Conservation (phyloP, 2,113 vertebrate species). For the Sorex fumeus region DNA sequence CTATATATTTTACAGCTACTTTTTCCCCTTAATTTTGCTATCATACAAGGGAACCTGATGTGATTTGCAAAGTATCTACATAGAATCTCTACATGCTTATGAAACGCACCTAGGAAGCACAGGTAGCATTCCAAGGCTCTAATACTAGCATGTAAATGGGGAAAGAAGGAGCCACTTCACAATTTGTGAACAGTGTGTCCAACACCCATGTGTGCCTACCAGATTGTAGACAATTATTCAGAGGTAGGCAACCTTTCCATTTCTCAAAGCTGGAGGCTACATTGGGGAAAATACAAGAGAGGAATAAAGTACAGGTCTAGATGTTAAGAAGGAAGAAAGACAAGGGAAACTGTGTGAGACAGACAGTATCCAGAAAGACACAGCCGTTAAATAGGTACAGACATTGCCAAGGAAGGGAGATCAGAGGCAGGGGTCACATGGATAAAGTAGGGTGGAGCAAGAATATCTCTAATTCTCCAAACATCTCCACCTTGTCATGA, state of each 20-base stretch:
- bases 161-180: neutral
- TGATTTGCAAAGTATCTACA: neutral
- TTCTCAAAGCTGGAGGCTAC: neutral
- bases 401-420: neutral
- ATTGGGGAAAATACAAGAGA: neutral
- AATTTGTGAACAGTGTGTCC: neutral
- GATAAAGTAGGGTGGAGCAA: accelerated
- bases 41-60: neutral
- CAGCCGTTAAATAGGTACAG: neutral
- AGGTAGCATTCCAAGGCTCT: neutral
- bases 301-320: neutral
- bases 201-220: neutral
- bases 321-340: constrained; percentile 21
- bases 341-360: neutral
- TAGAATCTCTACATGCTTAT: neutral
- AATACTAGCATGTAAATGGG: neutral
- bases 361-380: neutral
- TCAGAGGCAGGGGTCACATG: neutral
- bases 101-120: constrained; percentile 23
- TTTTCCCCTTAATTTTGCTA: neutral
- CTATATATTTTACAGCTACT: neutral
- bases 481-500: neutral
- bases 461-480: neutral
- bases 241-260: neutral
- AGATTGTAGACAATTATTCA: neutral